Evolutionary conservation across 2,888 invertebrate species (phyloP).

Genomic region (Cyaniris semiargus): DNA sequence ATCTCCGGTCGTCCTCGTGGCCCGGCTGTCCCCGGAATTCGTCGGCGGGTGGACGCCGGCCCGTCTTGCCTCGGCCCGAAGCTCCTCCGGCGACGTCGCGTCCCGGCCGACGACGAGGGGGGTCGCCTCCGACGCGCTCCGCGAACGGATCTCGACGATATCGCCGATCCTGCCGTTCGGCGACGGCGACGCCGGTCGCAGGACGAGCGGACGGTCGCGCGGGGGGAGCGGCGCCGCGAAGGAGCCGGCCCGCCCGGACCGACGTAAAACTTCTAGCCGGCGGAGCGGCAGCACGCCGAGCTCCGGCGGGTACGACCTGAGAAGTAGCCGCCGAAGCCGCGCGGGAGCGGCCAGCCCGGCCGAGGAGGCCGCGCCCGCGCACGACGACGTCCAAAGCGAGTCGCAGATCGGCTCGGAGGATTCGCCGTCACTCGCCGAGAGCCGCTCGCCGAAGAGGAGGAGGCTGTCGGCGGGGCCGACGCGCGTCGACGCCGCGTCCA

Average conservation of each 20-base stretch:
- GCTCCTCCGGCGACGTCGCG: slow-evolving; percentile 27
- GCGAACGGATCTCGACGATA: slow-evolving; percentile 48
- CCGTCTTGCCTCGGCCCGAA: slow-evolving; percentile 34
- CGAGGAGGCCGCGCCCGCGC: background rate
- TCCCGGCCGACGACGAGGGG: background rate
- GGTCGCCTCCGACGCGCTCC: background rate
- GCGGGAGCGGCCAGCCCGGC: background rate
- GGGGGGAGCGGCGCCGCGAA: background rate
- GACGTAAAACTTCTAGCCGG: too few species aligned
- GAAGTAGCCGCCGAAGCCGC: background rate
- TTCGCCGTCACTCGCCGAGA: background rate
- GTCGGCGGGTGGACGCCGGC: slow-evolving; percentile 43
- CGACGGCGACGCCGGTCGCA: background rate
- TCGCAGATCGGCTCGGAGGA: background rate
- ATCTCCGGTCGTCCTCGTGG: slow-evolving; percentile 38
- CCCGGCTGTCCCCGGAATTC: slow-evolving; percentile 41
- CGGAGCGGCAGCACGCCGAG: background rate
- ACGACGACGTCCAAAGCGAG: background rate
- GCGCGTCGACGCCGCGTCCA: slow-evolving; percentile 43
- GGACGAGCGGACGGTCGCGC: background rate
- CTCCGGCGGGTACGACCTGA: slow-evolving; percentile 1
- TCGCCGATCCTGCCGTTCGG: slow-evolving; percentile 56
- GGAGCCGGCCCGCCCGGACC: background rate
- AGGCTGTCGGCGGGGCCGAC: background rate
- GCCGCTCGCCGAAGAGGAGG: background rate